Evolutionary conservation across 1,140 invertebrate genomes (phyloP).

Genomic region (Metaphire vulgaris): DNA sequence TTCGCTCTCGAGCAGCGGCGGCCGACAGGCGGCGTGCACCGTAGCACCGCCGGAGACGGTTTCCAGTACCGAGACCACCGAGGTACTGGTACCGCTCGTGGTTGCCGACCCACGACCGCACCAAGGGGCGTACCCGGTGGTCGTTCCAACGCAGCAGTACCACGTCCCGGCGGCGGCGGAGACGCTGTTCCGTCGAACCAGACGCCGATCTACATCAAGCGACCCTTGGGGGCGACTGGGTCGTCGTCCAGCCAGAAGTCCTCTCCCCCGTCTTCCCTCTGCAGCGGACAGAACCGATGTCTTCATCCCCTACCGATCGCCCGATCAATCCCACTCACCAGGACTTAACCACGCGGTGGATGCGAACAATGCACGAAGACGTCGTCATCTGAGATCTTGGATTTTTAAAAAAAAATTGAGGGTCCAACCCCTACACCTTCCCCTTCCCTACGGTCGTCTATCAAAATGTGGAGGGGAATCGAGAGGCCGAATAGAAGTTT

Average conservation of each 20-base stretch:
- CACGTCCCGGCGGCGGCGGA: too few species aligned
- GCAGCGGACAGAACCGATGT: conserved; percentile 6
- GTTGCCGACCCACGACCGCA: too few species aligned
- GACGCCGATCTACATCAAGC: not conserved
- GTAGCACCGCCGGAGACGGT: too few species aligned
- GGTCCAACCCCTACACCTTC: too few species aligned
- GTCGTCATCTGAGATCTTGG: not conserved
- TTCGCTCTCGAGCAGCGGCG: not conserved
- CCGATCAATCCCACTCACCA: not conserved
- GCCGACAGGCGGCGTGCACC: not conserved
- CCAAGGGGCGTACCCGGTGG: too few species aligned
- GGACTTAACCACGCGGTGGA: not conserved
- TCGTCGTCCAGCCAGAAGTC: conserved; percentile 19
- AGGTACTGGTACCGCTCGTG: too few species aligned
- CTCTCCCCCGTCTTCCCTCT: conserved; percentile 8
- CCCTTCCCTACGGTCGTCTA: too few species aligned
- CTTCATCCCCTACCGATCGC: not conserved
- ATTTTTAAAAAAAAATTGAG: too few species aligned
- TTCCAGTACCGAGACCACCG: too few species aligned
- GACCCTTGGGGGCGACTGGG: not conserved
- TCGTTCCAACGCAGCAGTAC: too few species aligned
- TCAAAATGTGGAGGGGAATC: too few species aligned
- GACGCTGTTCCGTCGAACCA: not conserved
- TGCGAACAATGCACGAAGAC: not conserved
- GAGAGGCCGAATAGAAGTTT: too few species aligned